Percentiles rank a stretch among this genome's conserved stretches.
Evolutionary conservation across 2,888 invertebrate species (phyloP).

Genomic region (Ormyrus thymus): DNA sequence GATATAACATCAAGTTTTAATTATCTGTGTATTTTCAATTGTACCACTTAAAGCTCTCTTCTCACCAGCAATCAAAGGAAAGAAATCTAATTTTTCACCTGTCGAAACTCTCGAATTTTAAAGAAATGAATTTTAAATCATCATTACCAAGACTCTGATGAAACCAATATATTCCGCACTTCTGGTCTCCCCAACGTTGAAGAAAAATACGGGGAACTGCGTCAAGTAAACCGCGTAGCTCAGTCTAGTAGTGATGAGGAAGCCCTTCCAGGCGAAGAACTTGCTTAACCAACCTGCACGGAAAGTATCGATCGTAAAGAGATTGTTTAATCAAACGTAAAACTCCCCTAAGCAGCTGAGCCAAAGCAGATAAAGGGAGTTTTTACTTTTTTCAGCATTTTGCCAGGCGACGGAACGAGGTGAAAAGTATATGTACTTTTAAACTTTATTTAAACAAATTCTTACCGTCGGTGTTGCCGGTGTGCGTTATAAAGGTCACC

Average conservation of each 20-base stretch:
- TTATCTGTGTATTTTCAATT: too few relatives aligned
- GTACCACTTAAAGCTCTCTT: too few relatives aligned
- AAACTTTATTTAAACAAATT: neutral
- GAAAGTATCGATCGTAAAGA: conserved; percentile 11
- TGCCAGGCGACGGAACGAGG: too few relatives aligned
- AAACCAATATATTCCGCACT: conserved; percentile 79
- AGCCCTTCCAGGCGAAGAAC: conserved; percentile 79
- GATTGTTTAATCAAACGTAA: neutral
- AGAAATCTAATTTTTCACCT: too few relatives aligned
- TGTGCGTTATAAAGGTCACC: conserved; percentile 81
- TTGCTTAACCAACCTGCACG: conserved; percentile 77
- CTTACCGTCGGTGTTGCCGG: conserved; percentile 76
- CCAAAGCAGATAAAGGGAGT: too few relatives aligned
- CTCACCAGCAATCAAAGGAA: too few relatives aligned
- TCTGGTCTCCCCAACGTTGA: conserved; percentile 80
- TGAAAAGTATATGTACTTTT: too few relatives aligned
- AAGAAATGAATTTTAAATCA: neutral
- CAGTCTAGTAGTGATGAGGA: conserved; percentile 81
- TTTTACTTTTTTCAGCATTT: too few relatives aligned
- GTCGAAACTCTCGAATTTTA: neutral
- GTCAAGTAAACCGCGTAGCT: conserved; percentile 84
- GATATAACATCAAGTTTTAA: neutral
- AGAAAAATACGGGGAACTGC: conserved; percentile 84
- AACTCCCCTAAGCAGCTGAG: neutral
- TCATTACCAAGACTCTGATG: conserved; percentile 77